A percentile compares a stretch with the other conserved stretches of the same genome.
Evolutionary conservation across 53 echinoderm and acorn worm genomes (phyloP).

Genomic region (Temnopleurus reevesii): DNA sequence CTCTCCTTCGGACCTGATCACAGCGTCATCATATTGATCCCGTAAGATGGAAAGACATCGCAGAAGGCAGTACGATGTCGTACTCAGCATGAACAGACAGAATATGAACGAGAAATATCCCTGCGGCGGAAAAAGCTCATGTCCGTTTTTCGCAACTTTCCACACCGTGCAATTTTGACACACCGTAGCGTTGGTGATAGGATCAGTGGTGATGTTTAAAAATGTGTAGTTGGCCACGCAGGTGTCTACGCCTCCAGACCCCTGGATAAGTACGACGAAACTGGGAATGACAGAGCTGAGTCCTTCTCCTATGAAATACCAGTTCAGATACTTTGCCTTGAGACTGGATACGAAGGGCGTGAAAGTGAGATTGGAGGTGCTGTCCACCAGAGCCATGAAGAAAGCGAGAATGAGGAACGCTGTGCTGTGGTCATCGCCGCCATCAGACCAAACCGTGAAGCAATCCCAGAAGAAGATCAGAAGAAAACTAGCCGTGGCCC

Average conservation of each 20-base stretch:
- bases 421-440: slow-evolving; percentile 76
- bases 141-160: slow-evolving; percentile 34
- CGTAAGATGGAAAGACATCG: slow-evolving; percentile 68
- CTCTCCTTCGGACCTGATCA: too few relatives aligned
- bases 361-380: slow-evolving; percentile 89
- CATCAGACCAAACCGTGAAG: slow-evolving; percentile 61
- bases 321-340: slow-evolving; percentile 77
- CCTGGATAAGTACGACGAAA: slow-evolving; percentile 72
- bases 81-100: slow-evolving; percentile 67
- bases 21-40: slow-evolving; percentile 57
- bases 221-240: slow-evolving; percentile 66
- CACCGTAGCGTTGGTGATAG: neutral
- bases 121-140: slow-evolving; percentile 71
- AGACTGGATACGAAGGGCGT: slow-evolving; percentile 82
- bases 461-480: slow-evolving; percentile 89
- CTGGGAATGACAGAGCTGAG: slow-evolving; percentile 88
- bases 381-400: slow-evolving; percentile 80
- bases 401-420: slow-evolving; percentile 76
- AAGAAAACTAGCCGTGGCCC: slow-evolving; percentile 67
- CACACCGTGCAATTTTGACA: slow-evolving; percentile 69
- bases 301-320: slow-evolving; percentile 95
- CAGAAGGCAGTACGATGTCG: slow-evolving; percentile 65
- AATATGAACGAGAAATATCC: slow-evolving; percentile 77
- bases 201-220: neutral
- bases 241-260: slow-evolving; percentile 29